Percentiles rank a stretch among this genome's conserved stretches.
Evolutionary conservation across 2,113 vertebrate species (phyloP).

Genomic region (Gracilinanus agilis): DNA sequence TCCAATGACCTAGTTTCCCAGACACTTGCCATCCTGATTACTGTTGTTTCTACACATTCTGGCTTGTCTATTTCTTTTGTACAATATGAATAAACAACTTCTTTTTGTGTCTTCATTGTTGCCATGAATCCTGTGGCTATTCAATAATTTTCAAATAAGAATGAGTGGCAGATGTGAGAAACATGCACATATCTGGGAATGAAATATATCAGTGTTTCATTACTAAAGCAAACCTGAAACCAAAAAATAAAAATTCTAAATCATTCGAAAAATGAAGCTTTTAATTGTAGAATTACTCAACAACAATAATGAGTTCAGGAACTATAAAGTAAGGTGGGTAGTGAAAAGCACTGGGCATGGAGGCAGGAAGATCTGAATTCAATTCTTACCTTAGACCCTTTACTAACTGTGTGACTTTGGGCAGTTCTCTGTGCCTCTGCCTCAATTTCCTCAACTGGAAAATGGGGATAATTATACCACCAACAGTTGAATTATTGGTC

Average conservation of each 20-base stretch:
- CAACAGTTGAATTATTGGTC: background rate
- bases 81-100: conserved; percentile 9
- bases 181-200: background rate
- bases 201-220: background rate
- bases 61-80: background rate
- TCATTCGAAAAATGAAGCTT: background rate
- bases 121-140: background rate
- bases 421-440: background rate
- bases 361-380: background rate
- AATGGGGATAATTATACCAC: too few relatives aligned
- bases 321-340: background rate
- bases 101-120: conserved; percentile 42
- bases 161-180: conserved; percentile 26
- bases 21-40: background rate
- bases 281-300: conserved; percentile 11
- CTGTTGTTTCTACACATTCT: background rate
- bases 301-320: background rate
- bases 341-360: background rate
- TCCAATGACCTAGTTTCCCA: background rate
- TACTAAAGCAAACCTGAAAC: conserved; percentile 38
- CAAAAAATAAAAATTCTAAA: background rate
- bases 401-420: background rate
- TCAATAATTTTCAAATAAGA: conserved; percentile 26
- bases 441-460: background rate
- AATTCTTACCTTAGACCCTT: background rate